Base-by-base conservation (phyloP, 92 coral and sea anemone genomes). In the Ricordea florida region DNA sequence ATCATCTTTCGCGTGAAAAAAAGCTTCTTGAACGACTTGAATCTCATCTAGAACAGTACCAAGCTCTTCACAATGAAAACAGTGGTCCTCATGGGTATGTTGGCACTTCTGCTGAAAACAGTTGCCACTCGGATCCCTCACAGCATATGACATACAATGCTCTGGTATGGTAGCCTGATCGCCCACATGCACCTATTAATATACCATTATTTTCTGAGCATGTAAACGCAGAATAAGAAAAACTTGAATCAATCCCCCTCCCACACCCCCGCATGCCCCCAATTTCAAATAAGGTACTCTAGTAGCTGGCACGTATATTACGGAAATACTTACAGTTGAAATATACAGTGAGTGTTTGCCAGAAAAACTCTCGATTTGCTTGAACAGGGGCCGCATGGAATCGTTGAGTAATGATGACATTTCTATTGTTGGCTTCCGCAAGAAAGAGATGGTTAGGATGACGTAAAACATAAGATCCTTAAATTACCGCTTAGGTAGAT, bases 141-240 rank as follows among this genome's bases (percentile, higher is more conserved):
- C 14, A 20, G 69, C 80, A 44, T 73, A 73, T 56, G 52, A 10
- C 80, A 70, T 55, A 52, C 78, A 73, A 20, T 73, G 80, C 41
- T 73, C 80, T 29, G 80, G 56, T n/a, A 73, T 40, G 27, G 52
- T 9, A 10, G 80, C 29, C 23, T 73, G 57, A 58, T 73, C 66
- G 14, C 44, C 66, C 21, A 73, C 80, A 20, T 73, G 78, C n/a
- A 55, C 78, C 78, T 71, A 18, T 10, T 17, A 37, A n/a, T n/a
- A n/a, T n/a, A n/a, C n/a, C n/a, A n/a, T n/a, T n/a, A n/a, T n/a
- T n/a, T n/a, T n/a, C n/a, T n/a, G n/a, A n/a, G n/a, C n/a, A n/a
- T n/a, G n/a, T n/a, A n/a, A n/a, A n/a, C n/a, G n/a, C n/a, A n/a
- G n/a, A n/a, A n/a, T n/a, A n/a, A n/a, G n/a, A n/a, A n/a, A n/a